A percentile compares a stretch with the other conserved stretches of the same genome.
Evolutionary conservation across 2,113 vertebrate species (phyloP).

Genomic region (Telmatochromis bifrenatus): DNA sequence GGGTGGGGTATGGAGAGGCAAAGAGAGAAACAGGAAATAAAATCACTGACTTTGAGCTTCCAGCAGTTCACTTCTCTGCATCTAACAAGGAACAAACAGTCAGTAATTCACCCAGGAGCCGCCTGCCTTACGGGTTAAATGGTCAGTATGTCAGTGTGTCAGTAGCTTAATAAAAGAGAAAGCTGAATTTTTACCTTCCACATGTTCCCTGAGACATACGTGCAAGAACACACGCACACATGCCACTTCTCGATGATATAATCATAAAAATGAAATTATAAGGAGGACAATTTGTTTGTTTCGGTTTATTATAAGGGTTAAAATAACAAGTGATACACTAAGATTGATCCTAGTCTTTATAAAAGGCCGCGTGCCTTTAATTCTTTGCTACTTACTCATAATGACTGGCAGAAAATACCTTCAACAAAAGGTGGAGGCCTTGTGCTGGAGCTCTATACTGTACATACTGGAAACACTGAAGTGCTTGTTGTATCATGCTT

Average conservation of each 20-base stretch:
- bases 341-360: not conserved
- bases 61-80: not conserved
- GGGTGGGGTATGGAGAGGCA: not conserved
- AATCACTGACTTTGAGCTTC: slow-evolving; percentile 17
- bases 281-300: not conserved
- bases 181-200: not conserved
- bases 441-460: not conserved
- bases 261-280: not conserved
- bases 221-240: not conserved
- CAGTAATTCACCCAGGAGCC: not conserved
- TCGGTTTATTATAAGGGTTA: not conserved
- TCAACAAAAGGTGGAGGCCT: not conserved
- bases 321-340: not conserved
- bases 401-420: not conserved
- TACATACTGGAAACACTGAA: not conserved
- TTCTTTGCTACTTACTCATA: not conserved
- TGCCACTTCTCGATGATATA: not conserved
- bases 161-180: not conserved
- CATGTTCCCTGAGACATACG: not conserved
- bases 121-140: not conserved
- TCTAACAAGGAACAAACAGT: slow-evolving; percentile 1
- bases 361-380: not conserved
- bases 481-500: slow-evolving; percentile 29
- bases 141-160: slow-evolving; percentile 36
- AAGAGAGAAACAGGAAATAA: not conserved